Conservation (phyloP, 2,888 invertebrate species). For the Mamestra brassicae region DNA sequence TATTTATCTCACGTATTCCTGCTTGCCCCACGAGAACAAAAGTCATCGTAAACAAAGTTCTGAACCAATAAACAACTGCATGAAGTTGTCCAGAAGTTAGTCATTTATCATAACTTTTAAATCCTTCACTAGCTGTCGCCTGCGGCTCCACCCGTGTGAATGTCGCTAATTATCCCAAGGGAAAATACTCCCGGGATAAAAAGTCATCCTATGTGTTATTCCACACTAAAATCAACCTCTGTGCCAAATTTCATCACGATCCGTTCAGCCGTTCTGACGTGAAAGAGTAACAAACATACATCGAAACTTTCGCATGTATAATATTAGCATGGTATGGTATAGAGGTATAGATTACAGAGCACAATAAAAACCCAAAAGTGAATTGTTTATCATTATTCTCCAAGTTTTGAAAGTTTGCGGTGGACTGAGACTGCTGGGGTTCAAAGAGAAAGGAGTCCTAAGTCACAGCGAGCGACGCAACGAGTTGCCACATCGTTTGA, state of each 20-base stretch:
- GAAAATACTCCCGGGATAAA: no score
- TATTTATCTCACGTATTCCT: neutral
- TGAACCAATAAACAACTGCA: neutral
- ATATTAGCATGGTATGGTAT: no score
- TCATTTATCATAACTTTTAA: neutral
- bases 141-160: no score
- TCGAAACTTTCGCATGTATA: no score
- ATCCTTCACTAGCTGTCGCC: neutral
- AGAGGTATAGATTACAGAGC: neutral
- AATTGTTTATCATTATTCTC: conserved; percentile 19
- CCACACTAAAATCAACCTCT: no score
- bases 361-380: conserved; percentile 13
- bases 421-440: conserved; percentile 37
- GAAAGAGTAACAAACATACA: no score
- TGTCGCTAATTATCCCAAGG: no score
- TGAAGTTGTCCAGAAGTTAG: neutral
- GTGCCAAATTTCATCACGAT: no score
- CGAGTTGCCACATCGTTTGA: conserved; percentile 28
- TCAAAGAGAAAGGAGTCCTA: conserved; percentile 56
- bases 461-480: conserved; percentile 19
- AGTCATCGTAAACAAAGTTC: neutral
- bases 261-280: no score
- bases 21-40: neutral
- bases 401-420: conserved; percentile 44
- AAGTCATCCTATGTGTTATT: no score